A percentile compares a stretch with the other conserved stretches of the same genome.
Conservation (phyloP, 2,888 invertebrate species). For the Zele albiditarsus region DNA sequence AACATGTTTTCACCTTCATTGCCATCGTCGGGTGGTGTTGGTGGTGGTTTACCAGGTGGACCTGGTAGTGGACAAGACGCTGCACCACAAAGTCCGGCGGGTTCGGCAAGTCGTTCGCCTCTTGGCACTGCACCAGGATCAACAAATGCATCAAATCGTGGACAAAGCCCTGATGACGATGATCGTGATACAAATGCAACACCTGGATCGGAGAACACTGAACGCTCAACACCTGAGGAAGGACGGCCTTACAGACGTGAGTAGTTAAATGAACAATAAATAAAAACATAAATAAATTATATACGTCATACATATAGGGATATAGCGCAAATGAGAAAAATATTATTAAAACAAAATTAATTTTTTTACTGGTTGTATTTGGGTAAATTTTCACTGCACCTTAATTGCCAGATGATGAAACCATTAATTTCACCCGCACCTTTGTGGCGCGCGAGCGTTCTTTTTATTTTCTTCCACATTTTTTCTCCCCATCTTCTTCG, state of each 20-base stretch:
- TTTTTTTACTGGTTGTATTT: background rate
- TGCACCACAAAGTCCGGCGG: constrained; percentile 69
- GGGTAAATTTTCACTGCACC: constrained; percentile 39
- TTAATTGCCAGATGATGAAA: constrained; percentile 69
- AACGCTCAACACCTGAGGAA: constrained; percentile 74
- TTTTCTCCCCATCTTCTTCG: constrained; percentile 8
- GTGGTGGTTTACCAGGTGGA: constrained; percentile 54
- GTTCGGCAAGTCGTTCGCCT: constrained; percentile 69
- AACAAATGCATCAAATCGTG: constrained; percentile 59
- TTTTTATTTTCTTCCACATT: constrained; percentile 1
- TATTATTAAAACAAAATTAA: background rate
- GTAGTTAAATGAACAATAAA: constrained; percentile 50
- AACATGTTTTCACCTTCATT: constrained; percentile 70
- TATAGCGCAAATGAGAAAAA: background rate
- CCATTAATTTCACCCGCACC: constrained; percentile 59
- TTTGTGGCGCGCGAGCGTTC: constrained; percentile 28
- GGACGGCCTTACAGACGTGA: constrained; percentile 73
- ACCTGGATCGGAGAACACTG: constrained; percentile 74
- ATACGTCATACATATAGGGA: background rate
- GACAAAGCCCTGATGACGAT: constrained; percentile 68
- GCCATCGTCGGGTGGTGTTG: constrained; percentile 61
- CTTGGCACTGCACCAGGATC: constrained; percentile 54
- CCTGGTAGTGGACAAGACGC: constrained; percentile 57
- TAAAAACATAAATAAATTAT: constrained; percentile 3
- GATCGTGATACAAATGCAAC: constrained; percentile 72